A percentile compares a stretch with the other conserved stretches of the same genome.
Evolutionary conservation across 64 coral and sea anemone genomes (phyloP).

Genomic region (Acropora yongei): DNA sequence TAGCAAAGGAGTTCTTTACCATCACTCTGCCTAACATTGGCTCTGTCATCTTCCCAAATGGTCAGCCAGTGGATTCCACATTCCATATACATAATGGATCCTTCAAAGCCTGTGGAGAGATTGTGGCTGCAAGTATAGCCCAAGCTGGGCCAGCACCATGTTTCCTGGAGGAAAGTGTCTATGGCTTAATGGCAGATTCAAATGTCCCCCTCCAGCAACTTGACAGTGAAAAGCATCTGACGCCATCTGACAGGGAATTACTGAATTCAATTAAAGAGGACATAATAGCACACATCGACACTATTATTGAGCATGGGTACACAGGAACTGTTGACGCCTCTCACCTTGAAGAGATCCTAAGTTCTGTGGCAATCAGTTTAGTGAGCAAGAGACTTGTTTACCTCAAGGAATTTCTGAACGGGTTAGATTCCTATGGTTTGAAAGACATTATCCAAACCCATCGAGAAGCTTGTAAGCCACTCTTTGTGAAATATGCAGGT

Average conservation of each 20-base stretch:
- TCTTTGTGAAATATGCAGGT: conserved; percentile 22
- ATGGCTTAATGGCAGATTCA: conserved; percentile 23
- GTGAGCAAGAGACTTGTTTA: conserved; percentile 51
- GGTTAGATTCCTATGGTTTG: conserved; percentile 35
- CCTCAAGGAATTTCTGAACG: conserved; percentile 41
- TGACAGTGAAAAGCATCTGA: conserved; percentile 54
- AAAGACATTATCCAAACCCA: background rate
- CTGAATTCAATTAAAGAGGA: conserved; percentile 35
- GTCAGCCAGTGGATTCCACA: conserved; percentile 38
- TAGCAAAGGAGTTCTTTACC: conserved; percentile 37
- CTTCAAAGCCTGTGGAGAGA: conserved; percentile 44
- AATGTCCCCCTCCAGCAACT: conserved; percentile 12
- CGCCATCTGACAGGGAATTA: conserved; percentile 22
- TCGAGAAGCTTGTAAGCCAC: conserved; percentile 41
- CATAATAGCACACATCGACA: conserved; percentile 38
- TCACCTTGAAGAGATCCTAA: conserved; percentile 41
- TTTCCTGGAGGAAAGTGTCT: conserved; percentile 58
- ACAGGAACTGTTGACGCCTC: conserved; percentile 35
- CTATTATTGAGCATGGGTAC: conserved; percentile 65
- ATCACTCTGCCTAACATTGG: conserved; percentile 20
- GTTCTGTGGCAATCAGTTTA: conserved; percentile 64
- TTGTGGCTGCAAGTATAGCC: conserved; percentile 53
- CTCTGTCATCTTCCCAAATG: conserved; percentile 50
- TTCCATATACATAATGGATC: conserved; percentile 40
- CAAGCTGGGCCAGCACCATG: conserved; percentile 55